A percentile compares a stretch with the other conserved stretches of the same genome.
phyloP scores from a whole-genome alignment of 2,113 vertebrate genomes.

The Cinclus mexicanus region DNA sequence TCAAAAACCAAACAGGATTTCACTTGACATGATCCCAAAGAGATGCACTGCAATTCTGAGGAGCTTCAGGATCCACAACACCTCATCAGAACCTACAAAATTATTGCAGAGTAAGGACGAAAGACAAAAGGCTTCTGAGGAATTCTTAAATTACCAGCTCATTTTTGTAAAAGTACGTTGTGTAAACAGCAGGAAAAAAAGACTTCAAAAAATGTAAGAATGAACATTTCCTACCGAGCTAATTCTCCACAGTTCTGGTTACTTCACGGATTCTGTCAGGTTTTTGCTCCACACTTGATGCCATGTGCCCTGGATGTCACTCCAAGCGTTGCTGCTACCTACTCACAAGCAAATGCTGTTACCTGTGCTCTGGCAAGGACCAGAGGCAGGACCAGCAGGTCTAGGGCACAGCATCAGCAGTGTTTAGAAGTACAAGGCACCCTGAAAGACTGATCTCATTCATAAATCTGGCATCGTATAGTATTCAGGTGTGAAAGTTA shows the following conservation, averaged over 20 bases:
- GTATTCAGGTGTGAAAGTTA: not conserved
- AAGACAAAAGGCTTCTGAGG: not conserved
- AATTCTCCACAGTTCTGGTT: not conserved
- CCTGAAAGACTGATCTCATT: not conserved
- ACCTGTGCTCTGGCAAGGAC: not conserved
- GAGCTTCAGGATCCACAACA: not conserved
- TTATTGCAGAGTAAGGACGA: not conserved
- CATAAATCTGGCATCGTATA: not conserved
- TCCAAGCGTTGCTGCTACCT: not conserved
- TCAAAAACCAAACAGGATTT: not conserved
- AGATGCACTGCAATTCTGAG: not conserved
- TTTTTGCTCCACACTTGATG: not conserved
- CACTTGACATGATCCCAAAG: not conserved
- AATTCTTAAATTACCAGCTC: not conserved
- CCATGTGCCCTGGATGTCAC: accelerated
- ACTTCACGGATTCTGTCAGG: not conserved
- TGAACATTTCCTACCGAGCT: not conserved
- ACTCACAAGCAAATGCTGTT: not conserved
- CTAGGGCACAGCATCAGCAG: not conserved
- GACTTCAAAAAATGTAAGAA: not conserved
- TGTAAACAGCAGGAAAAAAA: not conserved
- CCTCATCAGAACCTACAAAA: not conserved
- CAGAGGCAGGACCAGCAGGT: not conserved
- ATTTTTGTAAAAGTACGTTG: not conserved
- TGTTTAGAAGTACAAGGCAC: not conserved